Base-by-base conservation (phyloP, 30 jellyfish, hydroid and myxozoan genomes). In the Nemopilema nomurai region DNA sequence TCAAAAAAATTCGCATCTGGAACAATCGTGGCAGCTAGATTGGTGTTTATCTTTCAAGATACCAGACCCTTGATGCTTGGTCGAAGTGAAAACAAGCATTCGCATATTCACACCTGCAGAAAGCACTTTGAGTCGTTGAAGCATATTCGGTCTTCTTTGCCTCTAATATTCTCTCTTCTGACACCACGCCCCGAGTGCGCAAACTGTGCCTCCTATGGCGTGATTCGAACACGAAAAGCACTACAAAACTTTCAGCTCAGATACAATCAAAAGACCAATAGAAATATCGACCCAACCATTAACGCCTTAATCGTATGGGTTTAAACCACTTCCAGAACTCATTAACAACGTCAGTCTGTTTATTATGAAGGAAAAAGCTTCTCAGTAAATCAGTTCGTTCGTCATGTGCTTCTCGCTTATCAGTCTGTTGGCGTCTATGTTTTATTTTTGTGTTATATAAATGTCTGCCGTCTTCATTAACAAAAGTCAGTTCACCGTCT, bases 271-370 rank as follows among this genome's bases (percentile, higher is more conserved):
- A 6, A 41, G 6, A 41, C 57, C 57, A 41, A 41, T 41, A 41
- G 9, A 41, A 41, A 41, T 3, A 13, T 13, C 57, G 6, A 41
- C 6, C 6, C 9, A 41, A 3, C 57, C 13, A 41, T 41, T 41
- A 41, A 41, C 57, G 67, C 65, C 87, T 75, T 64, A 84, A 52
- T 66, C 86, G 77, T 30, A 74, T 49, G 8, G 93, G 93, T 25
- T 28, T 73, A 26, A 73, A 84, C 84, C 84, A 84, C 32, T 74
- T 84, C 87, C 93, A 74, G 67, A 69, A 84, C 22, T 75, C 87
- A 66, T 52, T 69, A 49, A 29, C 69, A 32, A 84, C 49, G 49
- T 84, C 78, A 30, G 87, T 77, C 29, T 74, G 49, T 51, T 51
- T 77, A 70, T 74, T 31, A 53, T 71, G 75, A 28, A 67, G 22